Percentiles rank a stretch among this genome's conserved stretches.
Conservation (phyloP, 1,140 invertebrate species). For the Homalodisca vitripennis region DNA sequence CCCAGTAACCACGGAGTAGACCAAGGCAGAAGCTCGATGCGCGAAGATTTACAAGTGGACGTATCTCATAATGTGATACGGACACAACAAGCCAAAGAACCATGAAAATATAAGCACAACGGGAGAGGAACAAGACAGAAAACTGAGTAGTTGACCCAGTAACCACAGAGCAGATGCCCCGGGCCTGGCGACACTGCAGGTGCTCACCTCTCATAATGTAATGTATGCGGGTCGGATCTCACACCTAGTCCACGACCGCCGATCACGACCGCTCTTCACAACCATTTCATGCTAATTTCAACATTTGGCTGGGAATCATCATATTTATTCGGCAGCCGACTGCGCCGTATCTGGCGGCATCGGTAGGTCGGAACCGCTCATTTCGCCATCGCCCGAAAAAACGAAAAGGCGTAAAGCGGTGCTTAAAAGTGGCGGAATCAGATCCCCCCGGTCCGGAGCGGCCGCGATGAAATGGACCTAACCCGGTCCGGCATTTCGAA, state of each 20-base stretch:
- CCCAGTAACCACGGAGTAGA: no score
- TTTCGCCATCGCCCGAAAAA: not conserved
- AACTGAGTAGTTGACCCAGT: no score
- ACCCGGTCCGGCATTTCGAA: no score
- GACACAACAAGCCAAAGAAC: no score
- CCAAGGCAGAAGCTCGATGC: no score
- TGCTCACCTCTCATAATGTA: no score
- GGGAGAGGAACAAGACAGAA: no score
- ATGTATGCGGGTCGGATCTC: constrained; percentile 24
- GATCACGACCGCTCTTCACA: constrained; percentile 18
- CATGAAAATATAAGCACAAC: no score
- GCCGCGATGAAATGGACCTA: no score
- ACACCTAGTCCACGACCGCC: constrained; percentile 8
- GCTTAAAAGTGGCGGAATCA: constrained; percentile 10
- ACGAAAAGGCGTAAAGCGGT: constrained; percentile 14
- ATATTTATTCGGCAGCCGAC: constrained; percentile 31
- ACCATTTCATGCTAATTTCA: constrained; percentile 31
- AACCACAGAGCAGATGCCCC: not conserved
- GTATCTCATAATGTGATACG: no score
- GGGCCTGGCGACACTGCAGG: no score
- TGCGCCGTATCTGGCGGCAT: constrained; percentile 16
- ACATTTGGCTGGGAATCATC: constrained; percentile 29
- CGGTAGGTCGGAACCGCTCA: constrained; percentile 19
- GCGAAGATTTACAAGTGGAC: no score
- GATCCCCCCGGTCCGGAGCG: constrained; percentile 9